phyloP scores from a whole-genome alignment of 2,888 invertebrate genomes.

The Pocota personata region DNA sequence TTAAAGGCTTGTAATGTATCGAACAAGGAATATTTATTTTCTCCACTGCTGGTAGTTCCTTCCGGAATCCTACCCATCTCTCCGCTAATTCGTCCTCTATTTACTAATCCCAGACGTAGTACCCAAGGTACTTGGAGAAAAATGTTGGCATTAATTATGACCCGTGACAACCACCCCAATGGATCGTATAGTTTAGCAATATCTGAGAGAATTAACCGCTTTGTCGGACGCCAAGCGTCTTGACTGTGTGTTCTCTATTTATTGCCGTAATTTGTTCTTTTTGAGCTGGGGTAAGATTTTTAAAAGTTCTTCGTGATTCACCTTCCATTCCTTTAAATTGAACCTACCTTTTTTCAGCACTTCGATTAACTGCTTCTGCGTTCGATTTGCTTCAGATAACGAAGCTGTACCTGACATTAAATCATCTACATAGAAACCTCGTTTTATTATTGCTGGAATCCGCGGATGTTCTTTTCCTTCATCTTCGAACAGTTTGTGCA shows the following conservation, averaged over 20 bases:
- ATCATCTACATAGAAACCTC: background rate
- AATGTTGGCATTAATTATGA: background rate
- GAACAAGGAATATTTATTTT: too few species aligned
- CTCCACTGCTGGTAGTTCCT: too few species aligned
- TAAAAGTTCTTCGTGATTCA: too few species aligned
- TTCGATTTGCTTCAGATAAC: background rate
- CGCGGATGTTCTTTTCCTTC: background rate
- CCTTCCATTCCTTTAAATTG: constrained; percentile 1
- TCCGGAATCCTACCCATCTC: too few species aligned
- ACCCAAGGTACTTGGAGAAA: too few species aligned
- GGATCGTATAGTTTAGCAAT: background rate
- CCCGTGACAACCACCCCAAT: background rate
- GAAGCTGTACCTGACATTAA: background rate
- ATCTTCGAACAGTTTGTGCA: background rate
- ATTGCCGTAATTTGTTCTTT: constrained; percentile 1
- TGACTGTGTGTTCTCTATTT: constrained; percentile 27
- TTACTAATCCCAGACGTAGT: too few species aligned
- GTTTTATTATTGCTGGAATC: background rate
- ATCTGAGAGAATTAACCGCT: background rate
- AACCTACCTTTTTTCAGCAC: background rate
- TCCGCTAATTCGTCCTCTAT: too few species aligned
- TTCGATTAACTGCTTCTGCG: background rate
- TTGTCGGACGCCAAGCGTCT: background rate
- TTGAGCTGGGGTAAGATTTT: background rate
- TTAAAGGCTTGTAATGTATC: too few species aligned